A percentile compares a stretch with the other conserved stretches of the same genome.
Conservation (phyloP, 2,888 invertebrate species). For the Pantelozetes paolii region DNA sequence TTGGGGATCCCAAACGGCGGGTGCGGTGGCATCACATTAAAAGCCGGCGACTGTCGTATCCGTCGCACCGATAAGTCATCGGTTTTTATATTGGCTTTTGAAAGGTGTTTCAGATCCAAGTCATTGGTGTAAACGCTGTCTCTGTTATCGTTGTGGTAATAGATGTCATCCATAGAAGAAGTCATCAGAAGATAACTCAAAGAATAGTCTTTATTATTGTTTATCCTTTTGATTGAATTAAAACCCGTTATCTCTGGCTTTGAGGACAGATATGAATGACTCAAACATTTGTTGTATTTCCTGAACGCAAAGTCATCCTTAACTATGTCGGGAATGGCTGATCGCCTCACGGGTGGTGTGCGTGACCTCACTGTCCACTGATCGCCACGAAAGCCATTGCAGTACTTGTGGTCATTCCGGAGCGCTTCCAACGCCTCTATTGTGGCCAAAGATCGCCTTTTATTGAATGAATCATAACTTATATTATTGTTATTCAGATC, state of each 20-base stretch:
- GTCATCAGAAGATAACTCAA: conserved; percentile 22
- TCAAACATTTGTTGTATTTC: conserved; percentile 40
- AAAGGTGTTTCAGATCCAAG: conserved; percentile 15
- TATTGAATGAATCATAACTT: conserved; percentile 18
- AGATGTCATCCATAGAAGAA: conserved; percentile 8
- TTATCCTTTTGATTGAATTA: conserved; percentile 5
- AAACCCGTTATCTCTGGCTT: neutral
- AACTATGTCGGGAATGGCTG: conserved; percentile 63
- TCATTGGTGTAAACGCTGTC: conserved; percentile 1
- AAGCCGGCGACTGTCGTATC: conserved; percentile 44
- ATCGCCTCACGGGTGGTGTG: conserved; percentile 51
- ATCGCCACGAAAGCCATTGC: neutral
- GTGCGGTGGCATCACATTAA: conserved; percentile 66
- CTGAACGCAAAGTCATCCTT: conserved; percentile 70
- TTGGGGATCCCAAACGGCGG: conserved; percentile 86
- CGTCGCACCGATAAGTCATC: conserved; percentile 47
- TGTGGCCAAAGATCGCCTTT: conserved; percentile 32
- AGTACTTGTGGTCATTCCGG: neutral
- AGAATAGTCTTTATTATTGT: conserved; percentile 1
- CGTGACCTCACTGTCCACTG: conserved; percentile 43
- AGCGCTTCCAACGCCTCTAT: conserved; percentile 5
- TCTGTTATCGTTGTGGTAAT: neutral
- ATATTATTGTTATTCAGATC: conserved; percentile 8
- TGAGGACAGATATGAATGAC: conserved; percentile 16
- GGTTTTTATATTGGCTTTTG: conserved; percentile 45